Evolutionary conservation across 2,888 invertebrate genomes (phyloP).

Genomic region (Tanypteryx hageni): DNA sequence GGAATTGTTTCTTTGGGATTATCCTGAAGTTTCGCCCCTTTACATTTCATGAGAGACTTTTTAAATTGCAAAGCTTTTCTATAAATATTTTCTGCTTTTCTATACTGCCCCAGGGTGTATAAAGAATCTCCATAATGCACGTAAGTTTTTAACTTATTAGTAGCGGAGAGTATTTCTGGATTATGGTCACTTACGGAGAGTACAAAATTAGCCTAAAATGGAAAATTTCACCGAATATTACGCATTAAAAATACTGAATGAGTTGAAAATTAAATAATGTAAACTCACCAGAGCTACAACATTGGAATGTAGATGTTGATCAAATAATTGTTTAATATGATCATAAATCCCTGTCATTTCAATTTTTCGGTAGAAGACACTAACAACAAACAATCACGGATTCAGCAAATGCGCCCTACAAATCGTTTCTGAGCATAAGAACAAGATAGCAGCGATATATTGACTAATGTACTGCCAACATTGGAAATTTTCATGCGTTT

Average conservation of each 20-base stretch:
- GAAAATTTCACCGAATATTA: conserved; percentile 49
- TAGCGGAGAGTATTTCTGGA: conserved; percentile 79
- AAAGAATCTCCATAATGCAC: conserved; percentile 85
- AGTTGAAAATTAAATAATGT: too few species aligned
- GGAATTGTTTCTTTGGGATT: conserved; percentile 77
- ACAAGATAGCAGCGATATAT: not conserved
- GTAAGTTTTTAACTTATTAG: conserved; percentile 82
- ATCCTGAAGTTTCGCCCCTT: conserved; percentile 74
- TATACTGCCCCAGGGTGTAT: conserved; percentile 81
- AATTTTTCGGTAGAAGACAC: conserved; percentile 31
- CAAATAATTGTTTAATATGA: conserved; percentile 83
- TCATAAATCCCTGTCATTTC: conserved; percentile 80
- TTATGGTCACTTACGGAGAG: conserved; percentile 82
- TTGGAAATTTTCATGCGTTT: too few species aligned
- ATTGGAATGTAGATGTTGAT: conserved; percentile 84
- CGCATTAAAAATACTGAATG: conserved; percentile 48
- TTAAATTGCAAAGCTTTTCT: conserved; percentile 81
- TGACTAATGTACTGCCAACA: not conserved
- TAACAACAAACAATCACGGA: not conserved
- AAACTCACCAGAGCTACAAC: conserved; percentile 82
- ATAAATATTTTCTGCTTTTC: conserved; percentile 83
- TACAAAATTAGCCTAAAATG: conserved; percentile 82
- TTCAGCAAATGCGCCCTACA: not conserved
- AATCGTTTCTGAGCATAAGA: not conserved
- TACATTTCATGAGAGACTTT: conserved; percentile 80